phyloP scores from a whole-genome alignment of 2,888 invertebrate genomes.

The Timema cristinae region DNA sequence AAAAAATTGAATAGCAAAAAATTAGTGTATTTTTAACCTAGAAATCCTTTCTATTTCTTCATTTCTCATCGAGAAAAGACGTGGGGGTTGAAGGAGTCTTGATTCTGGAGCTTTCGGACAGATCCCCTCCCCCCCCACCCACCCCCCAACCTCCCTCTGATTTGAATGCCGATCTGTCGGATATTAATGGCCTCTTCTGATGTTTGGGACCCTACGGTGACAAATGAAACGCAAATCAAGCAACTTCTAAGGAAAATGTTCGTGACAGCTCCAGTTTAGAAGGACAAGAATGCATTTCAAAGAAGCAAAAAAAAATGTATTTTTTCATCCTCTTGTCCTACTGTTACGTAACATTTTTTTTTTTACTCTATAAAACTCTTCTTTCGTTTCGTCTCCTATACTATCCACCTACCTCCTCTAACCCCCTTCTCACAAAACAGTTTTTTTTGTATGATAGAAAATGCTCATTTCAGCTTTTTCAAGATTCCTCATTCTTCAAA shows the following conservation, averaged over 20 bases:
- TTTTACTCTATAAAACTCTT: constrained; percentile 6
- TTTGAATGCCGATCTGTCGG: background rate
- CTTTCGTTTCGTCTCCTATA: background rate
- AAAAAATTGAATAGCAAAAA: no score
- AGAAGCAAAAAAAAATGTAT: constrained; percentile 1
- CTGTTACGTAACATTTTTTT: constrained; percentile 1
- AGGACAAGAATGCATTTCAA: constrained; percentile 24
- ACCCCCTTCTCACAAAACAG: background rate
- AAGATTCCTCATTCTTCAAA: constrained; percentile 28
- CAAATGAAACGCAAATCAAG: constrained; percentile 17
- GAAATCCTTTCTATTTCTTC: no score
- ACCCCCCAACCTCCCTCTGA: no score
- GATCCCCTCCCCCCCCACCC: no score
- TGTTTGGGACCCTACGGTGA: constrained; percentile 13
- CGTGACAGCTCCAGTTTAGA: constrained; percentile 24
- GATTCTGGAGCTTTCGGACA: no score
- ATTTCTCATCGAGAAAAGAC: no score
- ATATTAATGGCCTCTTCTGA: constrained; percentile 13
- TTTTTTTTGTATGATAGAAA: constrained; percentile 23
- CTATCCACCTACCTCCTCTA: background rate
- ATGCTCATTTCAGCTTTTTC: constrained; percentile 27
- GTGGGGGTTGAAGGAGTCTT: no score
- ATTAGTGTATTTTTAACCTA: no score
- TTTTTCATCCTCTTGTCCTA: background rate
- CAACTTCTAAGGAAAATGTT: constrained; percentile 21